Conservation (phyloP, 2,113 vertebrate species). For the Takifugu flavidus region DNA sequence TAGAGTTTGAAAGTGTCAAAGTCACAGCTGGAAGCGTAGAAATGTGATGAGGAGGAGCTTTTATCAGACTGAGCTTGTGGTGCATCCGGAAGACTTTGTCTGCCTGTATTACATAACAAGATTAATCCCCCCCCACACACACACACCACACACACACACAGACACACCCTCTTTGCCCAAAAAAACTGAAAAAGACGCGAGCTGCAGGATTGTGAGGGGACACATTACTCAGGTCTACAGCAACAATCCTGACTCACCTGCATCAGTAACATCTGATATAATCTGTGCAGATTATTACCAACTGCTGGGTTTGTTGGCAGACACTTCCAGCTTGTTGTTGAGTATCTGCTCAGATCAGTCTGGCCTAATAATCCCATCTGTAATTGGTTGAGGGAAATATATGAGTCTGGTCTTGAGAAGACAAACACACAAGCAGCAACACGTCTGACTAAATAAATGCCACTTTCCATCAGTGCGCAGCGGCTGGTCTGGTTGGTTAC, state of each 20-base stretch:
- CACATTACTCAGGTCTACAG: no score
- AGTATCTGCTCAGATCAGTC: conserved; percentile 42
- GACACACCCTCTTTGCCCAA: neutral
- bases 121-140: conserved; percentile 37
- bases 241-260: neutral
- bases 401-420: neutral
- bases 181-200: neutral
- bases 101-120: conserved; percentile 47
- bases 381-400: conserved; percentile 47
- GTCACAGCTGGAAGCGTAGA: neutral
- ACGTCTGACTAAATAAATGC: neutral
- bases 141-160: neutral
- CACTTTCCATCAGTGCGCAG: no score
- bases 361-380: conserved; percentile 53
- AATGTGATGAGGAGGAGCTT: neutral
- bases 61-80: conserved; percentile 3
- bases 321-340: conserved; percentile 14
- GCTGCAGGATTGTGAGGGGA: no score
- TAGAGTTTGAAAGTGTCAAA: no score
- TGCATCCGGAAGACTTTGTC: conserved; percentile 19
- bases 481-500: no score
- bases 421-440: neutral
- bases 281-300: neutral
- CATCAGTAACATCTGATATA: no score
- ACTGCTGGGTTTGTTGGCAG: neutral